Percentiles rank a stretch among this genome's conserved stretches.
These are phyloP conservation scores for Coracopsis vasa DNA, from an alignment of 2,113 vertebrate species.

Conservation along the genomic window DNA sequence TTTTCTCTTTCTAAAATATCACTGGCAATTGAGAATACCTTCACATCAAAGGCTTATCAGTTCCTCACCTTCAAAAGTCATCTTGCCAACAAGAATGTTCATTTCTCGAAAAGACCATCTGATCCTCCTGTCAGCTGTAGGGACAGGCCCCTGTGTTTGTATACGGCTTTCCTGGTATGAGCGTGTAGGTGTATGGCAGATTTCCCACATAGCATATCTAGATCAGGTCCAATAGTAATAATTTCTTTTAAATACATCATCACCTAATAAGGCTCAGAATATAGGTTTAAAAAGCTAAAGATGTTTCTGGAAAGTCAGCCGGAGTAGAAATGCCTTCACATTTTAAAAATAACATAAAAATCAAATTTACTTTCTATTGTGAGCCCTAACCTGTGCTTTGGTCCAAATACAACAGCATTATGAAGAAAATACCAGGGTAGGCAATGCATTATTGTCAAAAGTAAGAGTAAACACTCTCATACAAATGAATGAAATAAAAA, in stretches of 20 bases:
- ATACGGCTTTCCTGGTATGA: background rate
- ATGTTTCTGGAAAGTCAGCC: background rate
- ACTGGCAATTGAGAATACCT: background rate
- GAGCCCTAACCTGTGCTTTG: background rate
- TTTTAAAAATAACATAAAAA: background rate
- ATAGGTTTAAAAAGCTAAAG: background rate
- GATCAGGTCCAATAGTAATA: background rate
- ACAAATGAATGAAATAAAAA: background rate
- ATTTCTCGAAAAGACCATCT: background rate
- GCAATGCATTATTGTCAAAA: background rate
- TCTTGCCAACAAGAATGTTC: background rate
- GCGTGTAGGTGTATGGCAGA: background rate
- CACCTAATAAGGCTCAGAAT: background rate
- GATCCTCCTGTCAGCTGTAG: background rate
- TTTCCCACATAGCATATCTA: background rate
- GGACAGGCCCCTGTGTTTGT: background rate
- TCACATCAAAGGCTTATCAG: background rate
- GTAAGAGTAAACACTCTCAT: background rate
- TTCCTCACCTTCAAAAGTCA: background rate
- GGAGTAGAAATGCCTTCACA: background rate
- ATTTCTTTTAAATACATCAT: background rate
- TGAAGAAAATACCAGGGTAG: background rate
- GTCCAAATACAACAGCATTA: background rate
- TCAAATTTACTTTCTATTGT: background rate
- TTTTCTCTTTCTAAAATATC: background rate